Evolutionary conservation across 2,888 invertebrate species (phyloP), one percentile per base, ranked within the genome.

Genomic region (Pantelozetes paolii): DNA sequence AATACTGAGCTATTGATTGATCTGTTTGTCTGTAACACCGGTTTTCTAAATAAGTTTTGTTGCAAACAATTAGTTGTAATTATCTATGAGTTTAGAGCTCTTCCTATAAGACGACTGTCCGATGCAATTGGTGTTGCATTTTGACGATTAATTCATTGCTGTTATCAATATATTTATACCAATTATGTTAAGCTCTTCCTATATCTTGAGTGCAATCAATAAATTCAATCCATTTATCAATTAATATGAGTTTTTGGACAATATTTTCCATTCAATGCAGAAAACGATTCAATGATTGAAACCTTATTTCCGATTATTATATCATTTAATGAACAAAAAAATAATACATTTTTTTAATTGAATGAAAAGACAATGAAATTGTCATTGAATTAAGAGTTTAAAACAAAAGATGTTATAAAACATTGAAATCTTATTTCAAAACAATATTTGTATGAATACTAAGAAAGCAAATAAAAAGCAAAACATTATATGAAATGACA

Each of bases 1-100:
- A 64, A 64, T 64, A 64, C 20, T 64, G 64, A 64, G 64, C 23
- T 64, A 64, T 64, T 64, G 64, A 40, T 40, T 64, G 64, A 64
- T 64, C 36, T 36, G 36, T 64, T 64, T 62, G 59, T 62, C 32
- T 62, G 64, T 64, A 64, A 64, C 20, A 64, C 64, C 64, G 36
- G 40, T 64, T 64, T 40, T 20, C 36, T 64, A 40, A 40, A n/a
- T n/a, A n/a, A n/a, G n/a, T n/a, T 62, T 64, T 64, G 64, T 64
- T 64, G 40, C 54, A 40, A 40, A 28, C 32, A 59, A 59, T 32
- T 59, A 59, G 28, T 64, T 9, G 36, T 62, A 28, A 64, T 64
- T 64, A 36, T 64, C 13, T 32, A n/a, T 64, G 36, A 64, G 36
- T 40, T 62, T 54, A 54, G 6, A 20, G 64, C 64, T 32, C 64